Evolutionary conservation across 2,113 vertebrate genomes (phyloP).

Genomic region (Progne subis): DNA sequence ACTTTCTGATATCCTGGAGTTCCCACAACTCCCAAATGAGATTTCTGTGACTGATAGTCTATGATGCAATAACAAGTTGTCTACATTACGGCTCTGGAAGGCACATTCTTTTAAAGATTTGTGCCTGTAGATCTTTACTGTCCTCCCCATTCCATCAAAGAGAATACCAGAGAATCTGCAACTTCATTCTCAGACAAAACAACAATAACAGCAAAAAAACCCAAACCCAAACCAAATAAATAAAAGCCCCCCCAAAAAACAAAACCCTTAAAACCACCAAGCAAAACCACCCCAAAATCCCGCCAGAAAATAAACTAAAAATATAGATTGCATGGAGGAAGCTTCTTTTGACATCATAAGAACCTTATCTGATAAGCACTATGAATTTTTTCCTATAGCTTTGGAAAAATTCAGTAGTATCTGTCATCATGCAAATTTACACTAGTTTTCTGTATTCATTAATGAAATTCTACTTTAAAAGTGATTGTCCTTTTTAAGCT

Average conservation of each 20-base stretch:
- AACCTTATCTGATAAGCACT: background rate
- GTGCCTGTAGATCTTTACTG: background rate
- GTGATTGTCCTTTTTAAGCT: background rate
- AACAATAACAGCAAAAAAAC: background rate
- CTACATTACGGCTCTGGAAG: background rate
- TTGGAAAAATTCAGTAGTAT: background rate
- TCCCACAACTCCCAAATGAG: background rate
- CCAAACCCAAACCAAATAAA: background rate
- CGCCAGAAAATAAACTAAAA: background rate
- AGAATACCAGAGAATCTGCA: background rate
- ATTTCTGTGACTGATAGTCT: background rate
- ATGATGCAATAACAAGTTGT: background rate
- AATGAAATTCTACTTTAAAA: background rate
- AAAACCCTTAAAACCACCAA: background rate
- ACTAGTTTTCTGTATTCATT: background rate
- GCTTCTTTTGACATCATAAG: background rate
- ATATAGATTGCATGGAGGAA: background rate
- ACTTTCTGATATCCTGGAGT: background rate
- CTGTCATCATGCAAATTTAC: background rate
- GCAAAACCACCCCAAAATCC: background rate
- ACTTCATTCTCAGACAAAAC: background rate
- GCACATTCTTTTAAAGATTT: background rate
- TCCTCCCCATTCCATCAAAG: background rate
- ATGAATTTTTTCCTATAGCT: background rate
- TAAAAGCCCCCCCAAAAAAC: background rate